A percentile compares a stretch with the other conserved stretches of the same genome.
Conservation (phyloP, 2,113 vertebrate species). For the Beaufortia kweichowensis region DNA sequence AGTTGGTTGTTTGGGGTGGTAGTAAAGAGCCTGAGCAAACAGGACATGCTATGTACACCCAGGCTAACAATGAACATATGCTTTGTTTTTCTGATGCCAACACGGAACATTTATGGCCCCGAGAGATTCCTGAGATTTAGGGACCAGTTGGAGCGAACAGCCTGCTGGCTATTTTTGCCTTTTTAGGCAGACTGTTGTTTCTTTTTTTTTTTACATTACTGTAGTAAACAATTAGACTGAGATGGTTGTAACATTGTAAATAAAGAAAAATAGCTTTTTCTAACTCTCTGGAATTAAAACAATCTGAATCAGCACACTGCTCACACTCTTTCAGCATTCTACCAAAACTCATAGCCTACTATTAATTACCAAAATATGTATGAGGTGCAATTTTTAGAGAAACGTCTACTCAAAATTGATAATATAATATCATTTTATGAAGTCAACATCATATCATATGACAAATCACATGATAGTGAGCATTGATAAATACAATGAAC, state of each 20-base stretch:
- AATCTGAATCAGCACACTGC: neutral
- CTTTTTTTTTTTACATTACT: slow-evolving; percentile 67
- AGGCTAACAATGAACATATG: slow-evolving; percentile 99
- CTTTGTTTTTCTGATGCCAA: slow-evolving; percentile 85
- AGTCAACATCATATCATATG: no score
- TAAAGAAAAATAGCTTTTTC: neutral
- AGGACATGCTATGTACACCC: slow-evolving; percentile 95
- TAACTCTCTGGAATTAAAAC: neutral
- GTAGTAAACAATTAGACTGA: slow-evolving; percentile 62
- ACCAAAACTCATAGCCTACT: no score
- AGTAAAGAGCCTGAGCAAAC: slow-evolving; percentile 93
- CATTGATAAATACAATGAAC: no score
- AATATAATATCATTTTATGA: no score
- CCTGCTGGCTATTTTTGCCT: slow-evolving; percentile 69
- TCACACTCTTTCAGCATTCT: no score
- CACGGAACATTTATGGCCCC: slow-evolving; percentile 82
- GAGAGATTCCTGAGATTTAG: slow-evolving; percentile 75
- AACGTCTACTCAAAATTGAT: no score
- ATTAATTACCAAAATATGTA: no score
- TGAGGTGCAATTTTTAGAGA: no score
- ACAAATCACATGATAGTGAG: no score
- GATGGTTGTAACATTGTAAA: slow-evolving; percentile 40
- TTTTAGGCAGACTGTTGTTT: slow-evolving; percentile 64
- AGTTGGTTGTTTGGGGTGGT: slow-evolving; percentile 92
- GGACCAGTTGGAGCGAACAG: slow-evolving; percentile 72